A percentile compares a stretch with the other conserved stretches of the same genome.
Evolutionary conservation across 2,888 invertebrate species (phyloP).

Genomic region (Ormyrus nitidulus): DNA sequence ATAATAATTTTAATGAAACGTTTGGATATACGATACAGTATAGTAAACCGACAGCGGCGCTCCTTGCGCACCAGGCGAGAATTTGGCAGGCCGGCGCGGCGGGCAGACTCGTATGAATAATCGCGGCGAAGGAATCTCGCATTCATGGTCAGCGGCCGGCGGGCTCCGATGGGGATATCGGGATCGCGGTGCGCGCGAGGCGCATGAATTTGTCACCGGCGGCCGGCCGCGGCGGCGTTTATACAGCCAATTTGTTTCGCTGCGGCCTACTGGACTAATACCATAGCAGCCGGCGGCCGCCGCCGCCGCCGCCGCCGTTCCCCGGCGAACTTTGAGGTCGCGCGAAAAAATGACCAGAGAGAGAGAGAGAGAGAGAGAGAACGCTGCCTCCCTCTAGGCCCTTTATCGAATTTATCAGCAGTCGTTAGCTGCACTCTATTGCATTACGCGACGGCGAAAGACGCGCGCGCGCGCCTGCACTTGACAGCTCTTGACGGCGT

Average conservation of each 20-base stretch:
- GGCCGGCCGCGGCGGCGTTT: slow-evolving; percentile 19
- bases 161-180: slow-evolving; percentile 11
- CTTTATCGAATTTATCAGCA: not conserved
- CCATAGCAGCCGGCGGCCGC: not conserved
- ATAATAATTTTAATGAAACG: not conserved
- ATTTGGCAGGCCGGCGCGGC: too few species aligned
- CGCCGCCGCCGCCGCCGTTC: slow-evolving; percentile 1
- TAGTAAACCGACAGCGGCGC: too few species aligned
- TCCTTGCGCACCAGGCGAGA: too few species aligned
- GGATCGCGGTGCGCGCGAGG: not conserved
- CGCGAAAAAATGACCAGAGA: slow-evolving; percentile 22
- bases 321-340: slow-evolving; percentile 10
- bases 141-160: not conserved
- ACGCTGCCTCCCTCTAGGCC: not conserved
- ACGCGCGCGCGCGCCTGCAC: not conserved
- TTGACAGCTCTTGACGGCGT: not conserved
- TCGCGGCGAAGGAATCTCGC: not conserved
- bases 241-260: slow-evolving; percentile 61
- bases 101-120: slow-evolving; percentile 20
- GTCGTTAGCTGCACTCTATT: not conserved
- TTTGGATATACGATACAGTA: not conserved
- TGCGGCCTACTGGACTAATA: slow-evolving; percentile 23
- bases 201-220: slow-evolving; percentile 32
- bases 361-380: slow-evolving; percentile 1
- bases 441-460: not conserved